Conservation (phyloP, 1,140 invertebrate species). For the Magallana angulata region DNA sequence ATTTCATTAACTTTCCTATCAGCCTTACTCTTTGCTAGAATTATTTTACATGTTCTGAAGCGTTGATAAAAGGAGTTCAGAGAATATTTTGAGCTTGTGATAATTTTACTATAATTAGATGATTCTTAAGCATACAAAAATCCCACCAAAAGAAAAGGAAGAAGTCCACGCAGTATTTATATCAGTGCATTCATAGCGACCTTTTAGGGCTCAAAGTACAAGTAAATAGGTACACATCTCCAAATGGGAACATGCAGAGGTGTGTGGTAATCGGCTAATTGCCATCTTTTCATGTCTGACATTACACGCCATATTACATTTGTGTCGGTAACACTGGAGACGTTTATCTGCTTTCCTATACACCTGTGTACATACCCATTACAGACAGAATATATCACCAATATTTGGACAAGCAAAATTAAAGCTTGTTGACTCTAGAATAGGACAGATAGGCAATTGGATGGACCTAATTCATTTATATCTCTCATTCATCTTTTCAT, state of each 20-base stretch:
- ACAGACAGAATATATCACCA: conserved; percentile 27
- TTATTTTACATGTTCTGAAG: conserved; percentile 8
- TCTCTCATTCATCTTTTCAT: not conserved
- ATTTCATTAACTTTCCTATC: not conserved
- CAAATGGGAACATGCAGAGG: not conserved
- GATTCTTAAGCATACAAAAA: too few relatives aligned
- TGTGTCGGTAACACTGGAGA: not conserved
- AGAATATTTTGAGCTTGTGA: not conserved
- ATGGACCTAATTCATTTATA: not conserved
- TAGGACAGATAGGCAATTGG: conserved; percentile 15
- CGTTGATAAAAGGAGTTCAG: conserved; percentile 3
- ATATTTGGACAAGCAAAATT: conserved; percentile 32
- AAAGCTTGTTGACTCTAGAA: conserved; percentile 21
- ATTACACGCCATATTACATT: not conserved
- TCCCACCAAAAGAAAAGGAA: too few relatives aligned
- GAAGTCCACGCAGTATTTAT: too few relatives aligned
- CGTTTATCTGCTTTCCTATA: conserved; percentile 2
- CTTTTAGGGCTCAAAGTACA: too few relatives aligned
- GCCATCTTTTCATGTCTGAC: not conserved
- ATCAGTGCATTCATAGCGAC: too few relatives aligned
- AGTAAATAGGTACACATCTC: not conserved
- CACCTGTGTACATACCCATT: conserved; percentile 25
- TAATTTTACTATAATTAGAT: not conserved
- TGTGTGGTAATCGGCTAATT: conserved; percentile 29
- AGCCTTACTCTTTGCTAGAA: not conserved